These are phyloP conservation scores for Apis cerana DNA, from an alignment of 1,140 invertebrate genomes.

Conservation along the genomic window DNA sequence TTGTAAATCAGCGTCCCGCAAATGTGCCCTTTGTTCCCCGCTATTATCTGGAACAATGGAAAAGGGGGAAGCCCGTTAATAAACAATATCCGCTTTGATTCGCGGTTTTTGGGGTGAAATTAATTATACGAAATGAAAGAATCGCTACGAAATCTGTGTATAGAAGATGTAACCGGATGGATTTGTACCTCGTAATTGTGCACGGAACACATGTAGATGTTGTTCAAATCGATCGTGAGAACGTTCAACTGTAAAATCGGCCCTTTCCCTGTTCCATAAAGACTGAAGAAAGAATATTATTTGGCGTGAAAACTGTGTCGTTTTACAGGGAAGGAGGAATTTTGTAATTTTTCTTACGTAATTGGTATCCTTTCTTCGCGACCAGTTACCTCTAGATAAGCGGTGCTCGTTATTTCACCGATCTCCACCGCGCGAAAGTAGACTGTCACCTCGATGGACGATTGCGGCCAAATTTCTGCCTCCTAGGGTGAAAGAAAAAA, in stretches of 20 bases:
- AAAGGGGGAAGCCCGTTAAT: not conserved
- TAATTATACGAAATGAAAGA: not conserved
- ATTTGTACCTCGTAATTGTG: constrained; percentile 72
- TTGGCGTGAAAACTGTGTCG: not conserved
- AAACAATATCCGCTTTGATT: not conserved
- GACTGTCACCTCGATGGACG: constrained; percentile 62
- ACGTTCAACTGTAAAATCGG: constrained; percentile 73
- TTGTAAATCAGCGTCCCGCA: constrained; percentile 65
- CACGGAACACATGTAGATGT: constrained; percentile 68
- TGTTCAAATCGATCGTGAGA: constrained; percentile 66
- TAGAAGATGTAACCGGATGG: not conserved
- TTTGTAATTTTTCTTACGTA: constrained; percentile 53
- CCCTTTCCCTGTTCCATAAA: constrained; percentile 70
- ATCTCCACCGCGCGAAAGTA: constrained; percentile 71
- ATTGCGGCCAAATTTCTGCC: constrained; percentile 73
- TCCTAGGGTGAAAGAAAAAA: constrained; percentile 29
- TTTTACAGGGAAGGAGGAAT: not conserved
- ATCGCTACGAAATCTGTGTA: not conserved
- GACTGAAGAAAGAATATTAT: constrained; percentile 18
- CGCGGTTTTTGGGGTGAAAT: not conserved
- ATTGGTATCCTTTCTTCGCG: constrained; percentile 70
- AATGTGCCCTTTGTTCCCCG: constrained; percentile 69
- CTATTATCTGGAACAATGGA: constrained; percentile 63
- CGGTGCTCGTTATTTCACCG: constrained; percentile 59
- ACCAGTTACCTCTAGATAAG: constrained; percentile 75